phyloP scores from a whole-genome alignment of 2,113 vertebrate genomes.

The Phaethon lepturus region DNA sequence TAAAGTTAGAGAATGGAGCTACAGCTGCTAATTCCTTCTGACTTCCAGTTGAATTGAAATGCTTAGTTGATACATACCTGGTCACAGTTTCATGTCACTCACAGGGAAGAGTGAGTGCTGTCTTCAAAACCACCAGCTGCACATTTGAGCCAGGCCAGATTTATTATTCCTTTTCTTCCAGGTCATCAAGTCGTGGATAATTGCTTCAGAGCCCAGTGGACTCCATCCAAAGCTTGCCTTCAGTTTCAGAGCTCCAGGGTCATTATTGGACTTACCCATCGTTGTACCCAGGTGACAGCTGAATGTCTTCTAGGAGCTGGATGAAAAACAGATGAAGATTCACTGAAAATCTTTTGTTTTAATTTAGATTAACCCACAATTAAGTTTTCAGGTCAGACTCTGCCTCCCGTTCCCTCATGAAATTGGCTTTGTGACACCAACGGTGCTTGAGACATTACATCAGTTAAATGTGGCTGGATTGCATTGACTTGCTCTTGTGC shows the following conservation, averaged over 20 bases:
- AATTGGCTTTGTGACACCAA: neutral
- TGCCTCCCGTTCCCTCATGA: neutral
- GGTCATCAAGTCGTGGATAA: neutral
- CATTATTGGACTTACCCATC: neutral
- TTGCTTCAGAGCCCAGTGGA: neutral
- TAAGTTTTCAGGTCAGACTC: neutral
- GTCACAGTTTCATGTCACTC: neutral
- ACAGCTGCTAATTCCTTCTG: neutral
- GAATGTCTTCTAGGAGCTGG: neutral
- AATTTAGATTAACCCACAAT: neutral
- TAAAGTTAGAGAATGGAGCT: neutral
- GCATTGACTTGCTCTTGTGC: neutral
- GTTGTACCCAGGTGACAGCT: neutral
- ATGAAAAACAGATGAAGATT: neutral
- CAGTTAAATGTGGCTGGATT: neutral
- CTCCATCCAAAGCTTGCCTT: neutral
- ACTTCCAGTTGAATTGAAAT: constrained; percentile 14
- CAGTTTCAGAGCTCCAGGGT: neutral
- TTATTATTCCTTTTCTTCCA: neutral
- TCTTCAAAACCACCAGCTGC: neutral
- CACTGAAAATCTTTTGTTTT: neutral
- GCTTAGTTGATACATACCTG: rapidly evolving
- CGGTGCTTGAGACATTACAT: neutral
- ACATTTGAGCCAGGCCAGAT: neutral
- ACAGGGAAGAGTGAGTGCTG: neutral